Conservation (phyloP, 2,888 invertebrate genomes). For the Cryptus viduatorius region DNA sequence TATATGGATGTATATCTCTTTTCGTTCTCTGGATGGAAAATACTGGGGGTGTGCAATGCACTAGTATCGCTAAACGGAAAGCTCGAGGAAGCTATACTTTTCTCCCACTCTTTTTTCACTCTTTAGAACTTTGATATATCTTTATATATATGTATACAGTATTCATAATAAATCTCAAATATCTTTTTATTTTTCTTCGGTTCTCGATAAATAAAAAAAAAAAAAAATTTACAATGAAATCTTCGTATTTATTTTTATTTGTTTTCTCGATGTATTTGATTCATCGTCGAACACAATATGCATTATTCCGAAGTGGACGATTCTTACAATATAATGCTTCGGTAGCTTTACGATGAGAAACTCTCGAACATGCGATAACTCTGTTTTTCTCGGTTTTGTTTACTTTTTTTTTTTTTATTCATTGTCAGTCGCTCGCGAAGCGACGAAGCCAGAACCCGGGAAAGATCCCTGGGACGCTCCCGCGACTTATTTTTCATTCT, state of each 20-base stretch:
- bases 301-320: too few relatives aligned
- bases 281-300: too few relatives aligned
- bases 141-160: slow-evolving; percentile 35
- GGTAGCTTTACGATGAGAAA: too few relatives aligned
- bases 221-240: too few relatives aligned
- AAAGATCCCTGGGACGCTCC: slow-evolving; percentile 37
- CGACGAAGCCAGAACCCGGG: slow-evolving; percentile 31
- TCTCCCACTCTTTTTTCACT: slow-evolving; percentile 63
- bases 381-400: not conserved
- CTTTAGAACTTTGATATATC: slow-evolving; percentile 29
- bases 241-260: too few relatives aligned
- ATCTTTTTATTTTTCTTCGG: slow-evolving; percentile 33
- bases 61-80: slow-evolving; percentile 66
- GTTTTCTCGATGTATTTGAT: too few relatives aligned
- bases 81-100: slow-evolving; percentile 44
- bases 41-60: slow-evolving; percentile 43
- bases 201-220: not conserved
- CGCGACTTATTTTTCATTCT: slow-evolving; percentile 48
- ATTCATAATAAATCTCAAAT: slow-evolving; percentile 39
- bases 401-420: not conserved
- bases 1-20: not conserved
- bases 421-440: not conserved
- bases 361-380: too few relatives aligned
- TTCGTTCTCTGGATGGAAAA: slow-evolving; percentile 46
- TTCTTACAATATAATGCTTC: too few relatives aligned